phyloP scores from a whole-genome alignment of 2,113 vertebrate species.

The Romanogobio albipinnatus region DNA sequence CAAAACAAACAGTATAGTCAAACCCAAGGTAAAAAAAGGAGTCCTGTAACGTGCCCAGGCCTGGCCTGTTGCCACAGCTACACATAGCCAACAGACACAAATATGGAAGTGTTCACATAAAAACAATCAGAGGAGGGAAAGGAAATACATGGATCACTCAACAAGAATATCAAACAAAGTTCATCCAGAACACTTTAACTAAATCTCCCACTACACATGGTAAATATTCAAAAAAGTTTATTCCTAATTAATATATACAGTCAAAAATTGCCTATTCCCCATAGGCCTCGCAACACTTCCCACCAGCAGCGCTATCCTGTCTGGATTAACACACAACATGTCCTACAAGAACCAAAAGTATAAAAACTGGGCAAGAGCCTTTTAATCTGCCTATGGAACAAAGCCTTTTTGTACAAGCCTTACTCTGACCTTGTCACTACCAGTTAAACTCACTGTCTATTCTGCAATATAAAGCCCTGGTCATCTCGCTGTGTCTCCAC shows the following conservation, averaged over 20 bases:
- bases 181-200: neutral
- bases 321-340: slow-evolving; percentile 91
- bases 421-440: slow-evolving; percentile 95
- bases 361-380: slow-evolving; percentile 90
- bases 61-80: slow-evolving; percentile 57
- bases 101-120: slow-evolving; percentile 40
- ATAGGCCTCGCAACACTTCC: slow-evolving; percentile 18
- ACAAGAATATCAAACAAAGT: slow-evolving; percentile 20
- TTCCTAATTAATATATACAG: neutral
- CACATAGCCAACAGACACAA: slow-evolving; percentile 55
- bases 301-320: slow-evolving; percentile 67
- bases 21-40: slow-evolving; percentile 55
- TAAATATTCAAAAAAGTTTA: neutral
- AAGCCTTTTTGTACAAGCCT: slow-evolving; percentile 84
- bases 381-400: slow-evolving; percentile 96
- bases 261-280: neutral
- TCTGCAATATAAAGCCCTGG: slow-evolving; percentile 77
- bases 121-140: slow-evolving; percentile 50
- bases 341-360: slow-evolving; percentile 94
- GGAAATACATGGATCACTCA: slow-evolving; percentile 38
- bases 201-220: neutral
- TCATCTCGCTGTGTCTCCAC: slow-evolving; percentile 63
- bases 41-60: slow-evolving; percentile 53
- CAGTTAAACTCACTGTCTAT: slow-evolving; percentile 92
- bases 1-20: slow-evolving; percentile 52